phyloP scores from a whole-genome alignment of 2,797 vertebrate species.

The Poecilia gillii region DNA sequence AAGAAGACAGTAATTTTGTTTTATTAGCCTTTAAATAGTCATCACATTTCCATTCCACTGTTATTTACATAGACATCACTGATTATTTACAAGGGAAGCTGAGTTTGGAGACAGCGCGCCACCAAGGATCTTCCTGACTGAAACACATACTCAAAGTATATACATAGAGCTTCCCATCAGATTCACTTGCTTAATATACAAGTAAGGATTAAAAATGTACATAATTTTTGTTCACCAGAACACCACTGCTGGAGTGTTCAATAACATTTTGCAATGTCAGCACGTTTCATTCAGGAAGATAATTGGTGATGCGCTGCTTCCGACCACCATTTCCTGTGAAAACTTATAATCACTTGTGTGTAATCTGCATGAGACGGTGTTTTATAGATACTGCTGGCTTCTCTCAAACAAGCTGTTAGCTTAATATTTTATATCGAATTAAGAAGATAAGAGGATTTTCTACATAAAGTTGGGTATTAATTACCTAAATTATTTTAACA shows the following conservation, averaged over 20 bases:
- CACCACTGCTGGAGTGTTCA: neutral
- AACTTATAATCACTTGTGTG: neutral
- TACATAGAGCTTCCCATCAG: neutral
- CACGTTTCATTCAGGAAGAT: neutral
- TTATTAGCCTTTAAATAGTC: neutral
- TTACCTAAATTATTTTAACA: neutral
- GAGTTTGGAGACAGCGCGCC: neutral
- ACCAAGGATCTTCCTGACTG: neutral
- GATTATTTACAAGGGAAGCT: neutral
- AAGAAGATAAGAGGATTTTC: neutral
- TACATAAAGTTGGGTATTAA: neutral
- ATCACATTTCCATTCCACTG: neutral
- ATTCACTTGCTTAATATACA: neutral
- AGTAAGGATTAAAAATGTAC: too few relatives aligned
- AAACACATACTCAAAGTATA: neutral
- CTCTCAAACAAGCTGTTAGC: neutral
- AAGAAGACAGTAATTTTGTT: neutral
- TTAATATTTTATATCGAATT: neutral
- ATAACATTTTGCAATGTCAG: neutral
- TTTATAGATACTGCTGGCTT: neutral
- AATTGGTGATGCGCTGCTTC: neutral
- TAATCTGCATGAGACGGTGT: neutral
- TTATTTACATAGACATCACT: neutral
- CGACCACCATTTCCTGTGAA: neutral
- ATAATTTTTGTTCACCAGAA: too few relatives aligned